Evolutionary conservation across 2,888 invertebrate genomes (phyloP), one percentile per base, ranked within the genome.

Genomic region (Oligia fasciuncula): DNA sequence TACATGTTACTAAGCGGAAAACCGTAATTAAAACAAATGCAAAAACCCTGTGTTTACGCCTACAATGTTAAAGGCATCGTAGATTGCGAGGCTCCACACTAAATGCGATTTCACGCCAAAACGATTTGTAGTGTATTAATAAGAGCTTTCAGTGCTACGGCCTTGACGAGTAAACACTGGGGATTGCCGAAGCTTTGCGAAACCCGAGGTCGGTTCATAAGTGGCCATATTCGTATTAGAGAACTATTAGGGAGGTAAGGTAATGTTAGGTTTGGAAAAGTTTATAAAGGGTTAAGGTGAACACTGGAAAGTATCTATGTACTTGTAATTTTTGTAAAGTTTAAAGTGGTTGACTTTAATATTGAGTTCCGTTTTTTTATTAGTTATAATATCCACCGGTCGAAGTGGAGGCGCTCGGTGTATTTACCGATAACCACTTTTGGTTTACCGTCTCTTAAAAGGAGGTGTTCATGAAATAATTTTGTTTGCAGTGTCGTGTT

Each of bases 401-500:
- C 29, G 29, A 29, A 29, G 29, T 29, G 29, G 29, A 29, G 29
- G 29, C 1, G 29, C 29, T 29, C 29, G 29, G 29, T 29, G 29
- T 29, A 29, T 29, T 29, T 29, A 1, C 29, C 29, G 29, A 29
- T 29, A 29, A 29, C 29, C 29, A 29, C 29, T 29, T 29, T 29
- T 29, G 29, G 29, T 29, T 29, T 29, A 1, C 29, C 29, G 29
- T 29, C 1, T 29, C 29, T 29, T 29, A 29, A 29, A 29, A 29
- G 29, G 29, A 29, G 1, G 14, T 29, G 17, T 67, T 67, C 1
- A 83, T 54, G 2, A 57, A 40, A 49, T 29, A 1, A 4, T 65
- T 66, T 79, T 73, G 0, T 78, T 93, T 91, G 13, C 97, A 99
- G 98, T 99, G 99, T 94, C 98, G 99, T 84, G 99, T 99, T 72